These are phyloP conservation scores for Chrysodeixis includens DNA, from an alignment of 2,888 invertebrate species.

Conservation along the genomic window DNA sequence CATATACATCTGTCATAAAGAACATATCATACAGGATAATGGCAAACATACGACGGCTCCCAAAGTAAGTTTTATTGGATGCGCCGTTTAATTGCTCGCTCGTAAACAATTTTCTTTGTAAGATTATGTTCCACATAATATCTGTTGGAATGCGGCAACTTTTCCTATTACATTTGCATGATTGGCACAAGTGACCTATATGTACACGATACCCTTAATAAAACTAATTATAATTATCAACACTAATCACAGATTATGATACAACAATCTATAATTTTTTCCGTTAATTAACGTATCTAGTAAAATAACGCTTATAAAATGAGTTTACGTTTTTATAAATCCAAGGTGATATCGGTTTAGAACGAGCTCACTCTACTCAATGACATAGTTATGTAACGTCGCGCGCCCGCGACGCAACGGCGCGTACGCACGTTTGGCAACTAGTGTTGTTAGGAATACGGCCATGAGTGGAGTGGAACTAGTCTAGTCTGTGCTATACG, in stretches of 20 bases:
- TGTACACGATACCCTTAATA: not conserved
- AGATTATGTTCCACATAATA: conserved; percentile 35
- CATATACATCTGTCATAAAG: conserved; percentile 3
- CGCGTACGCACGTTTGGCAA: conserved; percentile 74
- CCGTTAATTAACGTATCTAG: not conserved
- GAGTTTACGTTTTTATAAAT: conserved; percentile 41
- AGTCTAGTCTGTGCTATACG: conserved; percentile 45
- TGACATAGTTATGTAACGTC: conserved; percentile 72
- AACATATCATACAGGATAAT: not conserved
- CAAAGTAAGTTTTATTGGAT: conserved; percentile 31
- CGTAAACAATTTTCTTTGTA: conserved; percentile 49
- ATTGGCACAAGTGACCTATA: conserved; percentile 24
- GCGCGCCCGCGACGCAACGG: conserved; percentile 50
- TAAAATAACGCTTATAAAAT: conserved; percentile 3
- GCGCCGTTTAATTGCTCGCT: conserved; percentile 47
- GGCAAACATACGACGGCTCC: not conserved
- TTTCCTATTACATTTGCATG: conserved; percentile 48
- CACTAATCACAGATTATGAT: conserved; percentile 5
- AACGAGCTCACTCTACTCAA: conserved; percentile 63
- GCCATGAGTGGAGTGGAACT: conserved; percentile 54
- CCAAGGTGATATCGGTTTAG: conserved; percentile 64
- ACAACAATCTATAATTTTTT: not conserved
- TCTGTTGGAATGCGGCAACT: conserved; percentile 43
- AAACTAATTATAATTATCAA: not conserved
- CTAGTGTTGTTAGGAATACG: conserved; percentile 62